These are phyloP conservation scores for Mechanitis messenoides DNA, from an alignment of 2,888 invertebrate genomes.

Conservation along the genomic window DNA sequence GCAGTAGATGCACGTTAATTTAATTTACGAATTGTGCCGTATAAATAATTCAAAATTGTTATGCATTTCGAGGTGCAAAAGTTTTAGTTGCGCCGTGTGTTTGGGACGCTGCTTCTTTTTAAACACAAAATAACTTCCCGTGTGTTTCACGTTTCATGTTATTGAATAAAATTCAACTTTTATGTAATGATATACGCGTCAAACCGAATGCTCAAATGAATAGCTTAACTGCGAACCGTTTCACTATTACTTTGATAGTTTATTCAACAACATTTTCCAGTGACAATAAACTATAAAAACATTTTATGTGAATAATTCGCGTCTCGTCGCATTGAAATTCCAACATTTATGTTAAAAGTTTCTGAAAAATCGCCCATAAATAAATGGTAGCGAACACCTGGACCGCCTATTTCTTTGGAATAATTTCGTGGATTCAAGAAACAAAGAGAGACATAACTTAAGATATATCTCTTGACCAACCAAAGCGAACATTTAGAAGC, in stretches of 20 bases:
- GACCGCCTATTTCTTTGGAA: constrained; percentile 44
- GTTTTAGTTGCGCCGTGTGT: constrained; percentile 55
- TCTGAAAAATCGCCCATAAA: constrained; percentile 19
- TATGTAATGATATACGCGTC: no score
- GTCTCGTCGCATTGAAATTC: constrained; percentile 6
- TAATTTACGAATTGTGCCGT: constrained; percentile 10
- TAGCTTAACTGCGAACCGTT: neutral
- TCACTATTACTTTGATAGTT: constrained; percentile 3
- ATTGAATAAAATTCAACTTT: constrained; percentile 1
- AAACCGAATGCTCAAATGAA: no score
- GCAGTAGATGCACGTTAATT: no score
- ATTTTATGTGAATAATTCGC: constrained; percentile 6
- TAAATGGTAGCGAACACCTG: constrained; percentile 36
- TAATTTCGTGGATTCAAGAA: constrained; percentile 73
- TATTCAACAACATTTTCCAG: constrained; percentile 1
- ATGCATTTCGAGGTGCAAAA: constrained; percentile 66
- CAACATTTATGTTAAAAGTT: constrained; percentile 18
- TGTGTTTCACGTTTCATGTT: constrained; percentile 12
- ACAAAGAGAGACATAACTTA: constrained; percentile 65
- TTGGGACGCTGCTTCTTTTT: constrained; percentile 46
- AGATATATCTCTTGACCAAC: neutral
- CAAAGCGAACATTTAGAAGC: neutral
- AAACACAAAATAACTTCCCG: constrained; percentile 12
- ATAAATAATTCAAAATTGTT: constrained; percentile 49
- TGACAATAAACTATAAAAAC: constrained; percentile 6